These are phyloP conservation scores for Muscidifurax raptorellus DNA, from an alignment of 1,140 invertebrate species.

Conservation along the genomic window DNA sequence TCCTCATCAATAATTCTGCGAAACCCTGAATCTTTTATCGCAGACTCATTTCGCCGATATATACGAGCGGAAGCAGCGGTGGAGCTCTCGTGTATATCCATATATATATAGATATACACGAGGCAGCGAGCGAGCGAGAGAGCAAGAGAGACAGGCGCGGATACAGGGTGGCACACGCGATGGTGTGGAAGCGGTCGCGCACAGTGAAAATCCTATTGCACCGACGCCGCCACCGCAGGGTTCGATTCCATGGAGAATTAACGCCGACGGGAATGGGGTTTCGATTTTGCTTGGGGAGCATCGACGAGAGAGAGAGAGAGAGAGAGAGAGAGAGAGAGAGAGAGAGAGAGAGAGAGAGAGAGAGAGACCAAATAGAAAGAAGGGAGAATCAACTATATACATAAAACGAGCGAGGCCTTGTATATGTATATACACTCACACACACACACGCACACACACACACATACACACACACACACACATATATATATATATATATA, in stretches of 20 bases:
- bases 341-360: conserved; percentile 19
- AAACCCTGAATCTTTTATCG: conserved; percentile 60
- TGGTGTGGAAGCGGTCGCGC: conserved; percentile 62
- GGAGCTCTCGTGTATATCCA: neutral
- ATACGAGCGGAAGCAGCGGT: neutral
- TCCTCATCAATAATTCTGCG: conserved; percentile 58
- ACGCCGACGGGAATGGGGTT: conserved; percentile 67
- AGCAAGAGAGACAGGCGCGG: too few relatives aligned
- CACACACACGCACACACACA: neutral
- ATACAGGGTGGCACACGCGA: conserved; percentile 55
- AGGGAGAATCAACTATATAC: neutral
- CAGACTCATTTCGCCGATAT: conserved; percentile 55
- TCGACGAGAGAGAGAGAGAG: conserved; percentile 11
- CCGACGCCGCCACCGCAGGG: conserved; percentile 61
- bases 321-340: conserved; percentile 50
- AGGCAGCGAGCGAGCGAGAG: neutral
- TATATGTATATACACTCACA: too few relatives aligned
- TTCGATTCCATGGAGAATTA: conserved; percentile 72
- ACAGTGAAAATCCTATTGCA: conserved; percentile 66
- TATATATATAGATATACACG: conserved; percentile 23
- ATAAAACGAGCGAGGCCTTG: too few relatives aligned
- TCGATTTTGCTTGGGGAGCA: conserved; percentile 67
- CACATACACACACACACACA: too few relatives aligned
- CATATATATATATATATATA: too few relatives aligned
- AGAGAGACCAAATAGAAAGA: conserved; percentile 24